These are phyloP conservation scores for Candidula unifasciata DNA, from an alignment of 2,888 invertebrate species.

Conservation along the genomic window DNA sequence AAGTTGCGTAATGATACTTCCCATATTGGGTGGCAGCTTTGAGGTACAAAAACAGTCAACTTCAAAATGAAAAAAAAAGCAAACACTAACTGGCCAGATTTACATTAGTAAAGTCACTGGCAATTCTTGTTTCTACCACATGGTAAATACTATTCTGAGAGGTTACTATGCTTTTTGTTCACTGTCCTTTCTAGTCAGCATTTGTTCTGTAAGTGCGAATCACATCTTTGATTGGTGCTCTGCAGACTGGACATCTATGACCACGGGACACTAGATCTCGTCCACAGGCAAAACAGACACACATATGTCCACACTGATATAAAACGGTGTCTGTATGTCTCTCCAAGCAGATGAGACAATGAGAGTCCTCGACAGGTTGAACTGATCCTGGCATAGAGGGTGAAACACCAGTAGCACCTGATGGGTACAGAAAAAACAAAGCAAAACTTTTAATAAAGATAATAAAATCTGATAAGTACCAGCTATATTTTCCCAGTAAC, in stretches of 20 bases:
- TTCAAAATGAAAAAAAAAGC: too few relatives aligned
- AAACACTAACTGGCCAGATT: too few relatives aligned
- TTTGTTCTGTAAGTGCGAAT: conserved; percentile 73
- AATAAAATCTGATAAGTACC: too few relatives aligned
- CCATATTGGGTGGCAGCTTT: too few relatives aligned
- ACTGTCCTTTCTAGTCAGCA: conserved; percentile 54
- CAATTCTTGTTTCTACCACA: too few relatives aligned
- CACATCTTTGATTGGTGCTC: conserved; percentile 76
- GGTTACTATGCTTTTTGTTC: not conserved
- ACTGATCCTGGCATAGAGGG: conserved; percentile 44
- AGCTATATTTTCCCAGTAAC: too few relatives aligned
- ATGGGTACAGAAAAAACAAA: too few relatives aligned
- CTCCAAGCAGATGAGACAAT: conserved; percentile 76
- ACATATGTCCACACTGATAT: conserved; percentile 78
- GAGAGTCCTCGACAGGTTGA: conserved; percentile 69
- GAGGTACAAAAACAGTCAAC: too few relatives aligned
- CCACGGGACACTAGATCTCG: conserved; percentile 68
- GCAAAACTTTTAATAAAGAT: too few relatives aligned
- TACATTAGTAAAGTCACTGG: too few relatives aligned
- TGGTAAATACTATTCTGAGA: too few relatives aligned
- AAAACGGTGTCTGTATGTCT: conserved; percentile 74
- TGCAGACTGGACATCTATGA: conserved; percentile 74
- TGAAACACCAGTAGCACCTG: conserved; percentile 44
- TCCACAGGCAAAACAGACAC: conserved; percentile 76
- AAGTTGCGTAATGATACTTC: too few relatives aligned